Evolutionary conservation across 1,140 invertebrate species (phyloP), one percentile per base, ranked within the genome.

Genomic region (Zeugodacus cucurbitae): DNA sequence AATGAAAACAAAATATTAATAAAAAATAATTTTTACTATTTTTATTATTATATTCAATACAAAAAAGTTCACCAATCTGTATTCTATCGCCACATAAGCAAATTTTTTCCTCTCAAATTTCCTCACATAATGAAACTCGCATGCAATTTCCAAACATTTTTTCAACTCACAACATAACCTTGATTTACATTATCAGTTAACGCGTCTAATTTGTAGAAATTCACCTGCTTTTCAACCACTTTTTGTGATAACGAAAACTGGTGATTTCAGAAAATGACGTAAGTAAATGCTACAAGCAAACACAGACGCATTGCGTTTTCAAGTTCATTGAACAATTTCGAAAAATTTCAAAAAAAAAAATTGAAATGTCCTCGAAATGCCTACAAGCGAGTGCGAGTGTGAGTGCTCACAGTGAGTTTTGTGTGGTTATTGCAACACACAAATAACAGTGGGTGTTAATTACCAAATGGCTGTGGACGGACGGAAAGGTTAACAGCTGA

Each of bases 281-380:
- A 82, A 41, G 34, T 20, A 62, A 59, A 11, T 1, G 6, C 41
- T 10, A 78, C n/a, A n/a, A n/a, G n/a, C n/a, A n/a, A n/a, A 48
- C 26, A 82, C 44, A 48, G 8, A 48, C 8, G 29, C 26, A 82
- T 82, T n/a, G 7, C 37, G 8, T 82, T 82, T 82, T 82, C 74
- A 82, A 82, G 74, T 82, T 82, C 74, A 82, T 82, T 82, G 74
- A 82, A 48, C 74, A 82, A 82, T 48, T n/a, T n/a, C n/a, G n/a
- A n/a, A n/a, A n/a, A n/a, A n/a, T n/a, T n/a, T 41, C 29, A 74
- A 7, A 44, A 78, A 44, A 48, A 44, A 48, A 14, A n/a, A 29
- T 54, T 29, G 17, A 26, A 82, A 82, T 54, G 74, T 48, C 41
- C 70, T 48, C 44, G 41, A 82, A 48, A 26, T 17, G 44, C 74